Percentiles rank a stretch among this genome's conserved stretches.
These are phyloP conservation scores for Zelostemma sp. DNA, from an alignment of 1,140 invertebrate species.

Conservation along the genomic window DNA sequence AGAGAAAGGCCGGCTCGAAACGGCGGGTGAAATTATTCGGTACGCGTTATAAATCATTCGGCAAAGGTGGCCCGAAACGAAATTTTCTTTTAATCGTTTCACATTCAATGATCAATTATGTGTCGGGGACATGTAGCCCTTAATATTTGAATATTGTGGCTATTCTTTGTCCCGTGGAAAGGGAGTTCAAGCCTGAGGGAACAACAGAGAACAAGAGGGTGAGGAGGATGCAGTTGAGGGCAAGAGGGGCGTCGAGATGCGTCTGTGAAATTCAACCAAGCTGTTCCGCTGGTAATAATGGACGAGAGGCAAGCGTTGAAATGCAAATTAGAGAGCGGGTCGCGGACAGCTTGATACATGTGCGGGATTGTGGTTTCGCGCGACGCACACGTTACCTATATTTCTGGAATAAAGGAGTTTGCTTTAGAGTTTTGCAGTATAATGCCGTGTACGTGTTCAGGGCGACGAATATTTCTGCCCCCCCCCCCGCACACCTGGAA, in stretches of 20 bases:
- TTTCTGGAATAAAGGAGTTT: conserved; percentile 64
- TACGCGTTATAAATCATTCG: not conserved
- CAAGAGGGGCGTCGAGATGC: conserved; percentile 39
- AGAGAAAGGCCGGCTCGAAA: too few relatives aligned
- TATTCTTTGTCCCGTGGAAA: conserved; percentile 28
- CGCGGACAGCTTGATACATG: conserved; percentile 69
- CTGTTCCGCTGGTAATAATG: conserved; percentile 62
- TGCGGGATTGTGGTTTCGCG: conserved; percentile 67
- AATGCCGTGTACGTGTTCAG: conserved; percentile 39
- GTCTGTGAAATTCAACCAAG: conserved; percentile 59
- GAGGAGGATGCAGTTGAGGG: conserved; percentile 6
- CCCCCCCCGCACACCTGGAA: conserved; percentile 20
- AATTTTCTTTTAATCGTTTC: conserved; percentile 2
- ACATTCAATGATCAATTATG: conserved; percentile 36
- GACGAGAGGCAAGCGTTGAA: conserved; percentile 68
- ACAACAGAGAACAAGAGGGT: conserved; percentile 33
- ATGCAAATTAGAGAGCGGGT: conserved; percentile 69
- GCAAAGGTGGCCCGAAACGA: not conserved
- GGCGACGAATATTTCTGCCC: conserved; percentile 22
- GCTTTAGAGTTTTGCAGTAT: conserved; percentile 61
- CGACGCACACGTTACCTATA: conserved; percentile 62
- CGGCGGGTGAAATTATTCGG: too few relatives aligned
- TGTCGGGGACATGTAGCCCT: too few relatives aligned
- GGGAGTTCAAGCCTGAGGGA: conserved; percentile 25
- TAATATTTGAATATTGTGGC: conserved; percentile 32